Conservation (phyloP, 2,113 vertebrate species). For the Lanius ludovicianus region DNA sequence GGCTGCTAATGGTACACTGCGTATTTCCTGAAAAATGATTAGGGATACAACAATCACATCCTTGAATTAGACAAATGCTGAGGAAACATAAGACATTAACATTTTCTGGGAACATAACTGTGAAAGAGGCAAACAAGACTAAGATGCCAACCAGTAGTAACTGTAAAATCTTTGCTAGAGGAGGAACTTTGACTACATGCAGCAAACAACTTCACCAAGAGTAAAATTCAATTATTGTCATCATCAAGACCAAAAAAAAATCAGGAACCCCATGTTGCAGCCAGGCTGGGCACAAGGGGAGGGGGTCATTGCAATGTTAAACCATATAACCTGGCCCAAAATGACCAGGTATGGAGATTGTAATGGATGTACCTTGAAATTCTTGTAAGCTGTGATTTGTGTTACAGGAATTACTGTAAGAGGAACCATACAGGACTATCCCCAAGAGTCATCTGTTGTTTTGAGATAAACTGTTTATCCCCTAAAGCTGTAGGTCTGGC, state of each 20-base stretch:
- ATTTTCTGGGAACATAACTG: background rate
- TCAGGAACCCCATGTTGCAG: background rate
- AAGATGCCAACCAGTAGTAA: background rate
- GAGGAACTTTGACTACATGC: background rate
- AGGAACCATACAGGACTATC: background rate
- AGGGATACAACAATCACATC: background rate
- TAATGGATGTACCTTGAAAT: background rate
- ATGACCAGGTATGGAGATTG: background rate
- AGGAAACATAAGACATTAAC: background rate
- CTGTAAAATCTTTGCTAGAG: background rate
- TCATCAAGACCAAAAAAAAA: background rate
- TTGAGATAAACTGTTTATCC: background rate
- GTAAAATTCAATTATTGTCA: background rate
- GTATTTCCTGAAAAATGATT: slow-evolving; percentile 1
- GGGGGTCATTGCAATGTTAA: background rate
- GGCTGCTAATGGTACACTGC: background rate
- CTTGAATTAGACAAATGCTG: background rate
- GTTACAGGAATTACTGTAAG: background rate
- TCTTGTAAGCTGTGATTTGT: background rate
- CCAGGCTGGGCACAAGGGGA: background rate
- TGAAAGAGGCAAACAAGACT: background rate
- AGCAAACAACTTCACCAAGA: background rate
- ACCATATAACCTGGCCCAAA: background rate
- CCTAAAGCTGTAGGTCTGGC: background rate
- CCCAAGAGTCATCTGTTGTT: background rate